Evolutionary conservation across 2,113 vertebrate species (phyloP).

Genomic region (Fregata magnificens): DNA sequence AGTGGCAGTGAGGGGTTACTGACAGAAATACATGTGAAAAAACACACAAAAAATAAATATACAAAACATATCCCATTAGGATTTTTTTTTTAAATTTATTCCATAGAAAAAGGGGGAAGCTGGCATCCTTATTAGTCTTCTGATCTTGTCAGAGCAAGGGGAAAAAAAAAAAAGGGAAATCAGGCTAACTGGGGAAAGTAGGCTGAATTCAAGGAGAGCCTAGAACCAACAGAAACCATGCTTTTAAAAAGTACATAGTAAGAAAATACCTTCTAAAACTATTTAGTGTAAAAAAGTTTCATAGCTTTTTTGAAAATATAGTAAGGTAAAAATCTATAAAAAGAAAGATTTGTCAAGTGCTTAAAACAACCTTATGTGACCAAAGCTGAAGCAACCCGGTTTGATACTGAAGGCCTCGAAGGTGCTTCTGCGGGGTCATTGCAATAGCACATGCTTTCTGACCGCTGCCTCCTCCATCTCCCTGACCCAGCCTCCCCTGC

Average conservation of each 20-base stretch:
- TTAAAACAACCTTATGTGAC: not conserved
- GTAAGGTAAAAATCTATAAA: not conserved
- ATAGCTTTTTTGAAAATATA: not conserved
- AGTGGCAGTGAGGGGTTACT: not conserved
- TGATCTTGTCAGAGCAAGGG: not conserved
- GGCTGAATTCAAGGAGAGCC: not conserved
- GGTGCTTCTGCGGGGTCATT: not conserved
- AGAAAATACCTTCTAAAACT: not conserved
- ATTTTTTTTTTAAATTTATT: not conserved
- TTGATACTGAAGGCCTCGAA: not conserved
- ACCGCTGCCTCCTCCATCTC: rapidly evolving
- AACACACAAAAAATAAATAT: not conserved
- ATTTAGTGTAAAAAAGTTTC: not conserved
- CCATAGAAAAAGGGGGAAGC: not conserved
- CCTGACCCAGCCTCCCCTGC: not conserved
- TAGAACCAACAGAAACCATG: not conserved
- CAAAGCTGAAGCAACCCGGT: not conserved
- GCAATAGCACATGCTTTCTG: not conserved
- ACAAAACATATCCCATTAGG: not conserved
- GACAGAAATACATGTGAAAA: not conserved
- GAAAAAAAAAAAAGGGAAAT: not conserved
- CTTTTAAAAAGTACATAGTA: not conserved
- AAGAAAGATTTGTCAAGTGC: not conserved
- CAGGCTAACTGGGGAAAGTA: not conserved
- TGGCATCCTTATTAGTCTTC: not conserved